Conservation (phyloP, 2,113 vertebrate species). For the Eretmochelys imbricata region DNA sequence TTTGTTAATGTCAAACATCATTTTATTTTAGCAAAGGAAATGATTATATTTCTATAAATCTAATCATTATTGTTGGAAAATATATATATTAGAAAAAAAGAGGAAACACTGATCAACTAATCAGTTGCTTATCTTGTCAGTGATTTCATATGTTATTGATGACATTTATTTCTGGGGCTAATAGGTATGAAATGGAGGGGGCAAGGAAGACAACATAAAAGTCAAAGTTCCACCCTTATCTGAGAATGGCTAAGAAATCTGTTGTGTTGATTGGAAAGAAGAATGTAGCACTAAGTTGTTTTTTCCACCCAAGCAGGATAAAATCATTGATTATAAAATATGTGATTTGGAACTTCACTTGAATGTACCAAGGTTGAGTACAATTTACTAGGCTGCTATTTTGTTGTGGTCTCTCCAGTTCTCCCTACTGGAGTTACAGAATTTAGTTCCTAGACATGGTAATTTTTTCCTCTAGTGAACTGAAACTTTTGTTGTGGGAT, state of each 20-base stretch:
- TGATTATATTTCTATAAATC: conserved; percentile 78
- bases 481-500: conserved; percentile 32
- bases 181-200: not conserved
- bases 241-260: conserved; percentile 1
- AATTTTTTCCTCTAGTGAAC: conserved; percentile 7
- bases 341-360: conserved; percentile 42
- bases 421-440: conserved; percentile 57
- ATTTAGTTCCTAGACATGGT: conserved; percentile 34
- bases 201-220: not conserved
- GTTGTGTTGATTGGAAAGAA: conserved; percentile 47
- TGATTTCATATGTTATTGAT: conserved; percentile 50
- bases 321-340: conserved; percentile 15
- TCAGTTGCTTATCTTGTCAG: conserved; percentile 52
- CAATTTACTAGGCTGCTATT: conserved; percentile 55
- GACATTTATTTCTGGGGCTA: conserved; percentile 54
- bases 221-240: not conserved
- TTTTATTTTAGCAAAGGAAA: conserved; percentile 75
- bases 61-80: conserved; percentile 78
- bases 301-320: conserved; percentile 48
- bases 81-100: conserved; percentile 68
- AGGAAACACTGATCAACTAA: conserved; percentile 56
- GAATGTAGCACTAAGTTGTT: conserved; percentile 52
- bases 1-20: conserved; percentile 82
- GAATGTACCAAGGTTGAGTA: conserved; percentile 51
- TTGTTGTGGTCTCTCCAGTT: conserved; percentile 45